Evolutionary conservation across 2,797 vertebrate species (phyloP).

Genomic region (Enteromius argenteus): DNA sequence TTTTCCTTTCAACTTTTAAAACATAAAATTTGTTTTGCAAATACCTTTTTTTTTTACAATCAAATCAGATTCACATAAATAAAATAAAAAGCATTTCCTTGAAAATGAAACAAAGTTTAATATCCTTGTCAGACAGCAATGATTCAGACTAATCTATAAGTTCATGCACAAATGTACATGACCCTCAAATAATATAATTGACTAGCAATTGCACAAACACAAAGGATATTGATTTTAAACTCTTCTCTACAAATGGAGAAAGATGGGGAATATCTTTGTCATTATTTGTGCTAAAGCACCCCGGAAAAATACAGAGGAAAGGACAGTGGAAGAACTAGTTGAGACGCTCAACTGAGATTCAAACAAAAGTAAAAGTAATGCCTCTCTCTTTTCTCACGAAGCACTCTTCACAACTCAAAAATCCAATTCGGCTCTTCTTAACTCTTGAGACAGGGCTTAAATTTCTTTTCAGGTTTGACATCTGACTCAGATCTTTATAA

Average conservation of each 20-base stretch:
- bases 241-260: background rate
- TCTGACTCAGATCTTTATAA: conserved; percentile 20
- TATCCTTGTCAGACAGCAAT: background rate
- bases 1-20: background rate
- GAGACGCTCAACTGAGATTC: background rate
- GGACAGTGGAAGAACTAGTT: background rate
- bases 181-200: background rate
- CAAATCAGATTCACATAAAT: background rate
- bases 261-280: background rate
- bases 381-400: background rate
- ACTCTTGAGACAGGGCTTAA: background rate
- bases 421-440: conserved; percentile 7
- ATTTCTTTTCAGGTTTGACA: background rate
- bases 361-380: conserved; percentile 13
- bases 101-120: background rate
- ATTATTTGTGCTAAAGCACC: background rate
- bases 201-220: background rate
- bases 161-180: background rate
- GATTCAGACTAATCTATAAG: background rate
- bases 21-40: background rate
- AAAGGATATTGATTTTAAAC: background rate
- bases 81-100: background rate
- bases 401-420: conserved; percentile 1
- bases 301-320: background rate
- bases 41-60: background rate